Evolutionary conservation across 35 echinoderm and acorn worm genomes (phyloP).

Genomic region (Ophioderma brevispina): DNA sequence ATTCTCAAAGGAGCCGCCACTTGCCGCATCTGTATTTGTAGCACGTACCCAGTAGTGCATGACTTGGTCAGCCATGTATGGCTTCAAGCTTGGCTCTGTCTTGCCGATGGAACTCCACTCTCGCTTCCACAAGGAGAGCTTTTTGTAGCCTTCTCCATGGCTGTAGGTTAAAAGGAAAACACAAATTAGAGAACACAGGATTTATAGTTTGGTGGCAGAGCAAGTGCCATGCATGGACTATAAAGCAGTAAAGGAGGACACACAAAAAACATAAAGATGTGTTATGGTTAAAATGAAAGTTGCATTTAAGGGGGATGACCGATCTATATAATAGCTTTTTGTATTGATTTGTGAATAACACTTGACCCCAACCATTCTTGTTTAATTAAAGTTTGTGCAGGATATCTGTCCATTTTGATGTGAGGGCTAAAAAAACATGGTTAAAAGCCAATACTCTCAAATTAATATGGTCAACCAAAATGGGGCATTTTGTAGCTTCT

Average conservation of each 20-base stretch:
- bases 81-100: conserved; percentile 85
- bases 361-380: too few species aligned
- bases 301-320: too few species aligned
- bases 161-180: conserved; percentile 22
- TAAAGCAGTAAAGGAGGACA: not conserved
- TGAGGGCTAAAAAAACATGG: too few species aligned
- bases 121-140: conserved; percentile 61
- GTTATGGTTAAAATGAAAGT: too few species aligned
- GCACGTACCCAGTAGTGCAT: conserved; percentile 92
- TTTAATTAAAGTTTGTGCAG: too few species aligned
- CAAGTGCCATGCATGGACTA: not conserved
- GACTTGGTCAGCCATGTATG: conserved; percentile 89
- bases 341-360: too few species aligned
- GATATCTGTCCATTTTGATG: too few species aligned
- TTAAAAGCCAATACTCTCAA: too few species aligned
- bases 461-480: too few species aligned
- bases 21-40: conserved; percentile 63
- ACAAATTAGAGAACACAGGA: not conserved
- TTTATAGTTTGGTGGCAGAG: not conserved
- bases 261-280: not conserved
- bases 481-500: too few species aligned
- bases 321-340: too few species aligned
- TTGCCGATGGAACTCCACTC: conserved; percentile 94
- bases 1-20: conserved; percentile 59
- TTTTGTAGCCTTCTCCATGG: conserved; percentile 81